Conservation (phyloP, 2,113 vertebrate genomes). For the Cricetomys ansorgei region DNA sequence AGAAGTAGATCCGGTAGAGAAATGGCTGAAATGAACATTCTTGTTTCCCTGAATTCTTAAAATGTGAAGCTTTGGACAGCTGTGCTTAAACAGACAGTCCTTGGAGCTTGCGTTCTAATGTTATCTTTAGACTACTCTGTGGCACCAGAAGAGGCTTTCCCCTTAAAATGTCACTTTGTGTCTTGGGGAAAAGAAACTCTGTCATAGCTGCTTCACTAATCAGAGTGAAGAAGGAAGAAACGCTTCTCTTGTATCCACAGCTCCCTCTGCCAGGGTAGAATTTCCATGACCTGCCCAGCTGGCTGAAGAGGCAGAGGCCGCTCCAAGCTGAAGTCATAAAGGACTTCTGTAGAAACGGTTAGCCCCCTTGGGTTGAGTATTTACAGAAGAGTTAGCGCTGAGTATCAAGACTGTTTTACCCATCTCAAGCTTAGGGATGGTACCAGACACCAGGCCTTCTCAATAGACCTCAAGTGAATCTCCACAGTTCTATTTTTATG, state of each 20-base stretch:
- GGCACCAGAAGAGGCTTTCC: slow-evolving; percentile 45
- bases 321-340: background rate
- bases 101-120: slow-evolving; percentile 54
- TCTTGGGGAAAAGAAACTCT: slow-evolving; percentile 49
- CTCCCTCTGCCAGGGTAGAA: slow-evolving; percentile 51
- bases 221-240: slow-evolving; percentile 71
- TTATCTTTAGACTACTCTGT: slow-evolving; percentile 59
- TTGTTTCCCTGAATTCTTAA: slow-evolving; percentile 38
- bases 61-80: slow-evolving; percentile 55
- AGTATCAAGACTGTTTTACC: slow-evolving; percentile 2
- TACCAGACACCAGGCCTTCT: slow-evolving; percentile 13
- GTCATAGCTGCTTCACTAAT: slow-evolving; percentile 41
- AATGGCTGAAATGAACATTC: background rate
- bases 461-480: background rate
- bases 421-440: background rate
- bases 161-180: slow-evolving; percentile 70
- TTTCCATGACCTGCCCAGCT: slow-evolving; percentile 52
- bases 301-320: slow-evolving; percentile 47
- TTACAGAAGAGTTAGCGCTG: background rate
- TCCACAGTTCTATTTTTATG: background rate
- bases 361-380: background rate
- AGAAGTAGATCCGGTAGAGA: background rate
- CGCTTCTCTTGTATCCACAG: slow-evolving; percentile 40
- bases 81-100: slow-evolving; percentile 36
- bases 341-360: background rate